Evolutionary conservation across 2,888 invertebrate species (phyloP), one percentile per base, ranked within the genome.

Genomic region (Pandemis cinnamomeana): DNA sequence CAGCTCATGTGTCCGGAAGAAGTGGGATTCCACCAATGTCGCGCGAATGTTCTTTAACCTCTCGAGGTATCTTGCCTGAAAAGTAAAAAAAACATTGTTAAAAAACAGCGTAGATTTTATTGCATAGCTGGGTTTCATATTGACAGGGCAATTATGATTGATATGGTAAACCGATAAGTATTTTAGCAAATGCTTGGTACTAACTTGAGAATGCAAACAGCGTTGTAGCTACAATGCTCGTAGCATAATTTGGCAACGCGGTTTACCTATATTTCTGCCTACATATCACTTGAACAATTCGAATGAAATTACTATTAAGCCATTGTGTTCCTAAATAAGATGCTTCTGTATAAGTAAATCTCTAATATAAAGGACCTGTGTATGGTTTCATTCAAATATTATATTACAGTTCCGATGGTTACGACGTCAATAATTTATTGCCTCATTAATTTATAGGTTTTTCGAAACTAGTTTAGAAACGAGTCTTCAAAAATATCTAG

Each of bases 1-100:
- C 67, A 99, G 96, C 95, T 99, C 99, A 91, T 99, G 99, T 8
- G 96, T 95, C 82, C 96, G 95, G 94, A 99, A 99, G 95, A 99
- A 99, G 76, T 96, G 95, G 7, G 99, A 99, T 75, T 96, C 95
- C 85, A 97, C 96, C 76, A 99, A 93, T 15, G 98, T 97, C 74
- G 96, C 96, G 82, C 97, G 96, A 79, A 99, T 98, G 75, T 96
- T 96, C 86, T 97, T 97, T 82, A 99, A 92, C 80, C 99, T 95
- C 86, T 97, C 96, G 77, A 98, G 95, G 85, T 99, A 97, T 87
- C 96, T 96, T 15, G 96, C 95, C 97, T 98, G 95, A 78, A 95
- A 95, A 80, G 84, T 80, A 78, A 76, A 79, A 79, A 76, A 75
- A 48, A 3, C 13, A 66, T 67, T 51, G 53, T 71, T 67, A 41